Conservation (phyloP, 2,888 invertebrate genomes). For the Lasioglossum malachurum region DNA sequence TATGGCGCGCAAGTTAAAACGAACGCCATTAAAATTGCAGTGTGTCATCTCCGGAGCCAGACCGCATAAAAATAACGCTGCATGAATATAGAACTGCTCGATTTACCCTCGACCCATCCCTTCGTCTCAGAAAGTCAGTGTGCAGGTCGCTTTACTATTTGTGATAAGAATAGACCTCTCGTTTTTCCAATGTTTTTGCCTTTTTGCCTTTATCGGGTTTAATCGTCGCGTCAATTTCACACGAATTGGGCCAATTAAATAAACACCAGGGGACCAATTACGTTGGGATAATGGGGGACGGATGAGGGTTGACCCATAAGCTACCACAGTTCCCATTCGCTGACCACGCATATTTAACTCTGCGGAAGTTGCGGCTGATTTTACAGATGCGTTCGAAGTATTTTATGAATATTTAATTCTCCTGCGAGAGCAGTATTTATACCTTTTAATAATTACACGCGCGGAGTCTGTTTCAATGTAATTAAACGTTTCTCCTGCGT, state of each 20-base stretch:
- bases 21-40: neutral
- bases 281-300: constrained; percentile 1
- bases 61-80: neutral
- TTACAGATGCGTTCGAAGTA: neutral
- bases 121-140: neutral
- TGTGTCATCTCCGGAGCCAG: neutral
- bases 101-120: neutral
- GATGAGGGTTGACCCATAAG: constrained; percentile 9
- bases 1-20: no score
- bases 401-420: neutral
- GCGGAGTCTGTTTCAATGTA: neutral
- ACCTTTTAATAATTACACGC: neutral
- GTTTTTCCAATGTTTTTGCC: neutral
- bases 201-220: neutral
- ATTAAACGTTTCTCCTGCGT: neutral
- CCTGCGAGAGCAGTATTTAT: neutral
- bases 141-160: neutral
- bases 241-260: constrained; percentile 1
- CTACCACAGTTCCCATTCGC: constrained; percentile 1
- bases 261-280: constrained; percentile 5
- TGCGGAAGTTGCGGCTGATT: constrained; percentile 1
- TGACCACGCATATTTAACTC: constrained; percentile 11
- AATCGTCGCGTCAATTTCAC: neutral
- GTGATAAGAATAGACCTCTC: neutral
- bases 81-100: neutral